A percentile compares a stretch with the other conserved stretches of the same genome.
phyloP scores from a whole-genome alignment of 1,140 invertebrate species.

The Pemphigus obesinymphae region DNA sequence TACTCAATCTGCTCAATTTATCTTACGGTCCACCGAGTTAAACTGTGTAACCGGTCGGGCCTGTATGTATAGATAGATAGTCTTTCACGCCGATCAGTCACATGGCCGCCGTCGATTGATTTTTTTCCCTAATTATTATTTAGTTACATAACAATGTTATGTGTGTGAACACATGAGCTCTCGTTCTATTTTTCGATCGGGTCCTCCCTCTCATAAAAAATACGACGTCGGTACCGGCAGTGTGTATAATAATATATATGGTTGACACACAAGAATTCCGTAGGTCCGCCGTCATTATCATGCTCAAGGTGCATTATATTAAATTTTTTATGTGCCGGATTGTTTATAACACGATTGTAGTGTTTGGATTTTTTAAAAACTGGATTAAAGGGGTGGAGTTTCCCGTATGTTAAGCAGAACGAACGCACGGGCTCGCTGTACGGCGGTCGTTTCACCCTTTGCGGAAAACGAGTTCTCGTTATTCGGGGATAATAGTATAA shows the following conservation, averaged over 20 bases:
- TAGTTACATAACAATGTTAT: background rate
- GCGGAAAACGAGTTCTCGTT: background rate
- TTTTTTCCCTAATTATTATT: background rate
- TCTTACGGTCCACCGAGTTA: no score
- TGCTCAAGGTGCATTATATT: background rate
- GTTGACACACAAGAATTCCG: background rate
- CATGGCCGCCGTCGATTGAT: conserved; percentile 2
- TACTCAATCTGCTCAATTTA: no score
- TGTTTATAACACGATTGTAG: background rate
- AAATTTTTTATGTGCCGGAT: background rate
- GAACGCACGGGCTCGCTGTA: background rate
- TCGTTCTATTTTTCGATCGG: background rate
- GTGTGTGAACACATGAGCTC: background rate
- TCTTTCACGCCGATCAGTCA: background rate
- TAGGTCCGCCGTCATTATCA: background rate
- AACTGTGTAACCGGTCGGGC: background rate
- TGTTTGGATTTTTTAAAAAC: background rate
- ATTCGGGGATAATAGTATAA: background rate
- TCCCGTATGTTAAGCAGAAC: background rate
- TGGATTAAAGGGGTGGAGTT: background rate
- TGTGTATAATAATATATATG: no score
- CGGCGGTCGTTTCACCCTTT: conserved; percentile 8
- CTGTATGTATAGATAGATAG: no score
- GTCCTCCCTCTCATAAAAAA: background rate
- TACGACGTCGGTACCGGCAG: no score